Base-by-base conservation (phyloP, 2,888 invertebrate species). In the Drosophila austrosaltans region DNA sequence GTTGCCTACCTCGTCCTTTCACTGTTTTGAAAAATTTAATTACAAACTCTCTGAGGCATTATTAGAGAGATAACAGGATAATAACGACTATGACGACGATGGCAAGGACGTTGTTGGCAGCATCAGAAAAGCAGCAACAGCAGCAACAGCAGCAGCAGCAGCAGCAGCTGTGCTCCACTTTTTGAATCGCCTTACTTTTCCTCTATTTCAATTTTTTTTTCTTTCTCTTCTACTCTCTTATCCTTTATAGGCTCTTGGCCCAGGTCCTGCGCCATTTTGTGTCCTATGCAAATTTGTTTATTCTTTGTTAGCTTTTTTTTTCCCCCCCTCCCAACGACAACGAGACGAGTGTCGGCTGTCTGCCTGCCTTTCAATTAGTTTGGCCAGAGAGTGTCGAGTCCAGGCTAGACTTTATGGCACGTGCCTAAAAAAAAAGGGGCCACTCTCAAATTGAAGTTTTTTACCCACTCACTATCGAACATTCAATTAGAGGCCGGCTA, bases 1-100 rank as follows among this genome's bases (percentile, higher is more conserved):
- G 76, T 68, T 68, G 78, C 64, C 69, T 48, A 25, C 48, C 25
- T 48, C 48, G 48, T 48, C 48, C 58, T 61, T 82, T 75, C 83
- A 80, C 72, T 86, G 89, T 89, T 87, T 48, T 79, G 72, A 85
- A 89, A 86, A 86, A 89, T 86, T 86, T 86, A 86, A 89, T 86
- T 86, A 86, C 86, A 86, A 89, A 89, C 86, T 86, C 86, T 86
- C 88, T 89, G 83, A 88, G 88, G 89, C 86, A 89, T 86, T 86
- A 86, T 86, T 89, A 89, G 89, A 79, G 83, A 89, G 86, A 86
- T 86, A 89, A 86, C 89, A 89, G 85, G 86, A 89, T 87, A 85
- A 89, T 85, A 85, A 89, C 89, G 88, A 80, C 48, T 48, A 48
- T 48, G 48, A 25, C 62, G 75, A 56, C 63, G 75, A 57, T 72